Base-by-base conservation (phyloP, 2,113 vertebrate genomes). In the Tor tambroides region DNA sequence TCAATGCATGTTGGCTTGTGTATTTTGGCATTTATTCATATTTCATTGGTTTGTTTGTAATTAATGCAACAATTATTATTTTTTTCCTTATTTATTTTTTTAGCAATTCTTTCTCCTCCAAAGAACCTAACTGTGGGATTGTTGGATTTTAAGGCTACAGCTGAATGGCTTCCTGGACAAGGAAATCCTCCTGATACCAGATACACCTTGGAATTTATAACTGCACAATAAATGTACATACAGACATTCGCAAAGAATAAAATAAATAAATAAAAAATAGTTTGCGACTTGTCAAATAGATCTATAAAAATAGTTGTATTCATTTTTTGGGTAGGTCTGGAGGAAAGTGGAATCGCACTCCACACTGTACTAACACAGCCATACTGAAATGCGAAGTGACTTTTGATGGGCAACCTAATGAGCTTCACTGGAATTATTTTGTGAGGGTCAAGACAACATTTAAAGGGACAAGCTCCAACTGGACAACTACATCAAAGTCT, bases 101-200 rank as follows among this genome's bases (percentile, higher is more conserved):
- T 78, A 92, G 91, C 80, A 72, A 35, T n/a, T 19, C 83, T 91
- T 32, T 87, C 56, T 19, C 85, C 63, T 26, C 92, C 92, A 23
- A 65, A 78, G 30, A 92, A 91, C 63, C 71, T 92, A 41, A 87
- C 26, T 43, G 88, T 92, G 56, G 51, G 41, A 23, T 23, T 92
- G 15, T 41, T 90, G 84, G 91, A 92, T 56, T 92, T 92, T 80
- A 74, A 72, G 15, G 81, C 69, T 6, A 35, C 19, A 5, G 69
- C 83, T 32, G 51, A 72, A 28, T 92, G 92, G 92, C 51, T 65
- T 74, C 76, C 85, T 9, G 87, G 56, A 69, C 43, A 43, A 77
- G 85, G 67, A 43, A 88, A 90, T 63, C 86, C 83, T 63, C 38
- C 69, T 30, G 82, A 80, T 30, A 91, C 87, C 51, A 86, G 61